Base-by-base conservation (phyloP, 2,888 invertebrate species). In the Drosophila hamatofila region DNA sequence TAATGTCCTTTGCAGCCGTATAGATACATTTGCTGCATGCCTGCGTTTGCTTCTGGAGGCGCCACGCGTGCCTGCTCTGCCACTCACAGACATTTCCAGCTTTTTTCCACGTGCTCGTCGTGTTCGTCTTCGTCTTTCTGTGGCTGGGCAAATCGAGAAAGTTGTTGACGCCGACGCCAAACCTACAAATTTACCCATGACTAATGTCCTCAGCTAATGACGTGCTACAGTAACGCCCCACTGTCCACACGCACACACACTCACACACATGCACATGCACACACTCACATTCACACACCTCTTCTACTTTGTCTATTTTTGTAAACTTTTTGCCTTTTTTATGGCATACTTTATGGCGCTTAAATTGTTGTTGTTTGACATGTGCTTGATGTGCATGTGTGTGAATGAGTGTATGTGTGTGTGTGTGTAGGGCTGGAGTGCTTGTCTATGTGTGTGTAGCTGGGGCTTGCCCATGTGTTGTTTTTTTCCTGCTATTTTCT, bases 1-100 rank as follows among this genome's bases (percentile, higher is more conserved):
- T 88, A 91, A 91, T 91, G 91, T 85, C 91, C 91, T 91, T 85
- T 90, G 84, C 76, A 85, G 84, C 75, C 69, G 72, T 72, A 61
- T 89, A 84, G 88, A 84, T 89, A 84, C 85, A 64, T 72, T 75
- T 67, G 72, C 88, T 79, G 83, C 83, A 75, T 68, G 62, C 54
- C 54, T 39, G 16, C 18, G 54, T 57, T 60, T 72, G 42, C 52
- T 55, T 71, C 49, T 55, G 51, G 33, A 68, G 54, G 57, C 42
- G 54, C 69, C 66, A 68, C 25, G 66, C 60, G 55, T 60, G 68
- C 67, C 51, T 25, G n/a, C 48, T 27, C 63, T 54, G 25, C 49
- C 42, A 35, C 51, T n/a, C 54, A 27, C 51, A 55, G 37, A 70
- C 33, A 30, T 52, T 57, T 74, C 63, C 64, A 66, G 70, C 64